A percentile compares a stretch with the other conserved stretches of the same genome.
These are phyloP conservation scores for Xiphydria camelus DNA, from an alignment of 2,888 invertebrate species.

Conservation along the genomic window DNA sequence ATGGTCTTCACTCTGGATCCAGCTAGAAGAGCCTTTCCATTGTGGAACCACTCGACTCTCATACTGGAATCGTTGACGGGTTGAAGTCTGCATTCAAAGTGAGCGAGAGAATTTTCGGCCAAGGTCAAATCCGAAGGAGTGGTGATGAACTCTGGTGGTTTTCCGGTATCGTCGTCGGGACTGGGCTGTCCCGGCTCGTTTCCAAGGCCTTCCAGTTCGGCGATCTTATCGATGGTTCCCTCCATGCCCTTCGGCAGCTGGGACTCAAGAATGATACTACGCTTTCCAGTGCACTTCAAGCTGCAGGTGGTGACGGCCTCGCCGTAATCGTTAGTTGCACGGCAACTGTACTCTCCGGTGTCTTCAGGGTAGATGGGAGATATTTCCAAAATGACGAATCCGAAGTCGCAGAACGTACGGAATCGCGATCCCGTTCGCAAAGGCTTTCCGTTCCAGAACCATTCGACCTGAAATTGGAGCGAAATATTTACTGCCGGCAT, in stretches of 20 bases:
- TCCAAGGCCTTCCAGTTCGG: constrained; percentile 85
- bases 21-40: constrained; percentile 88
- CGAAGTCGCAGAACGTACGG: constrained; percentile 97
- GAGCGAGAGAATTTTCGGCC: constrained; percentile 85
- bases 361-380: constrained; percentile 97
- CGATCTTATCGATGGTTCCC: constrained; percentile 90
- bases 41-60: constrained; percentile 97
- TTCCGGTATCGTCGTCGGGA: constrained; percentile 81
- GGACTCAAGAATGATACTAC: constrained; percentile 88
- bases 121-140: constrained; percentile 83
- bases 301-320: constrained; percentile 88
- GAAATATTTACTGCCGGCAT: background rate
- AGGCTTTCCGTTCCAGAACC: constrained; percentile 94
- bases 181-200: constrained; percentile 68
- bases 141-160: constrained; percentile 88
- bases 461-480: constrained; percentile 70
- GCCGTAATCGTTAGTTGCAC: constrained; percentile 86
- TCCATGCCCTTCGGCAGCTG: constrained; percentile 93
- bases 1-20: constrained; percentile 94
- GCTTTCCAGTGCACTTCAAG: constrained; percentile 89
- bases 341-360: constrained; percentile 88
- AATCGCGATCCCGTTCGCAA: constrained; percentile 87
- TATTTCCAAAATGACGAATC: constrained; percentile 96
- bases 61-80: constrained; percentile 92
- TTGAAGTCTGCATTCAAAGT: constrained; percentile 87